Base-by-base conservation (phyloP, 2,888 invertebrate species). In the Seira sanloemensis region DNA sequence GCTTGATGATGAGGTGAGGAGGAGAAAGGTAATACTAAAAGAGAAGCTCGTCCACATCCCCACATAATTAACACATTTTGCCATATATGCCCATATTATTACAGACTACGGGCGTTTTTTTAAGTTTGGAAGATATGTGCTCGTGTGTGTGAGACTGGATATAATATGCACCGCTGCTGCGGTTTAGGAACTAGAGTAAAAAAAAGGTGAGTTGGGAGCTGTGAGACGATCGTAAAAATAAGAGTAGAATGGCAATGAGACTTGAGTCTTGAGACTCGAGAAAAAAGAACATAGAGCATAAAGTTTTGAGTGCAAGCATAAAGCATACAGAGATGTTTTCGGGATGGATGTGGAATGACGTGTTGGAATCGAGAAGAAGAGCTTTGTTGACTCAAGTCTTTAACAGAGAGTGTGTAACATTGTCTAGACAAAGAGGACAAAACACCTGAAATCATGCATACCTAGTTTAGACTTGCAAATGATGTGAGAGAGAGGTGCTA, bases 51-150 rank as follows among this genome's bases (percentile, higher is more conserved):
- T 74, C 78, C 54, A 68, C 71, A 72, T 78, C 68, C 73, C 68
- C 68, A 78, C 37, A 72, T 83, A 83, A 83, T 83, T 83, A 83
- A 83, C 83, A 83, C 83, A 78, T 78, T 77, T 19, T 21, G 62
- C 19, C 19, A 62, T 62, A 62, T 7, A 62, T 9, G 19, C 62
- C 1, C 2, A 12, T n/a, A 37, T 9, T 37, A 37, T 12, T 37
- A 37, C 37, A 37, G 12, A n/a, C n/a, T n/a, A n/a, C 12, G 12
- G 37, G 12, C 5, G 37, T 5, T 12, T 37, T 12, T 12, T 37
- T 9, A 12, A 37, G 37, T 37, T 37, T 5, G 37, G 37, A 9
- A 37, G 37, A 37, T 62, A 62, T 16, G n/a, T 21, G 62, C 23
- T 58, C 58, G 5, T 58, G 5, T 58, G 5, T n/a, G n/a, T n/a